These are phyloP conservation scores for Melitaea cinxia DNA, from an alignment of 1,140 invertebrate species.

Conservation along the genomic window DNA sequence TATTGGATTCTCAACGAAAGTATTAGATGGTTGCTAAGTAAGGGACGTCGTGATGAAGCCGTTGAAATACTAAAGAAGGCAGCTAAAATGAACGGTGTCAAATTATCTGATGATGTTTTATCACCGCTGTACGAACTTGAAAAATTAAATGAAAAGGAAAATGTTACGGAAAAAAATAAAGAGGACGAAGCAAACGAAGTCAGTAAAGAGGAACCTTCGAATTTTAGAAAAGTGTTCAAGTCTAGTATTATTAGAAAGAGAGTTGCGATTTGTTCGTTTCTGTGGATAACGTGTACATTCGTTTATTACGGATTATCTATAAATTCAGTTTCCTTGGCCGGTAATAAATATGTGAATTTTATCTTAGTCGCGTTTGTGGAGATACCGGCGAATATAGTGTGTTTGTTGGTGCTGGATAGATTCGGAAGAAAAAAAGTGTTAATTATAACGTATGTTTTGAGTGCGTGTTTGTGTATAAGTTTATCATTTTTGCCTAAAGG, in stretches of 20 bases:
- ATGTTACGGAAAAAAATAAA: slow-evolving; percentile 40
- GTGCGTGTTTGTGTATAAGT: slow-evolving; percentile 67
- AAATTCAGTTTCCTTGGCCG: slow-evolving; percentile 85
- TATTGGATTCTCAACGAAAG: slow-evolving; percentile 86
- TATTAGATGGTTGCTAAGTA: slow-evolving; percentile 89
- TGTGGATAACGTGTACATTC: slow-evolving; percentile 80
- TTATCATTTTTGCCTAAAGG: slow-evolving; percentile 68
- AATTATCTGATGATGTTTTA: slow-evolving; percentile 81
- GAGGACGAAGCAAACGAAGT: slow-evolving; percentile 27
- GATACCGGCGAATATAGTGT: slow-evolving; percentile 82
- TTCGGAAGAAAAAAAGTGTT: slow-evolving; percentile 70
- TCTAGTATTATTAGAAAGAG: slow-evolving; percentile 67
- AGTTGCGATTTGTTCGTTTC: slow-evolving; percentile 64
- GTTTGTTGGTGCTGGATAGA: slow-evolving; percentile 64
- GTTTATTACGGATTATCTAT: slow-evolving; percentile 87
- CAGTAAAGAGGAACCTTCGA: slow-evolving; percentile 38
- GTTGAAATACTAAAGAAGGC: slow-evolving; percentile 83
- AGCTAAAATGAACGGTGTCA: slow-evolving; percentile 86
- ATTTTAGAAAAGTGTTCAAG: slow-evolving; percentile 56
- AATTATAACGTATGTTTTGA: slow-evolving; percentile 66
- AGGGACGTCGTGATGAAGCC: slow-evolving; percentile 81
- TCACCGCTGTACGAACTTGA: slow-evolving; percentile 53
- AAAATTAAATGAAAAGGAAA: slow-evolving; percentile 28
- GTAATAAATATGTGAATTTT: slow-evolving; percentile 84
- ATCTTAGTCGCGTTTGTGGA: slow-evolving; percentile 82